Evolutionary conservation across 2,888 invertebrate species (phyloP), one percentile per base, ranked within the genome.

Genomic region (Pristionchus arcanus): DNA sequence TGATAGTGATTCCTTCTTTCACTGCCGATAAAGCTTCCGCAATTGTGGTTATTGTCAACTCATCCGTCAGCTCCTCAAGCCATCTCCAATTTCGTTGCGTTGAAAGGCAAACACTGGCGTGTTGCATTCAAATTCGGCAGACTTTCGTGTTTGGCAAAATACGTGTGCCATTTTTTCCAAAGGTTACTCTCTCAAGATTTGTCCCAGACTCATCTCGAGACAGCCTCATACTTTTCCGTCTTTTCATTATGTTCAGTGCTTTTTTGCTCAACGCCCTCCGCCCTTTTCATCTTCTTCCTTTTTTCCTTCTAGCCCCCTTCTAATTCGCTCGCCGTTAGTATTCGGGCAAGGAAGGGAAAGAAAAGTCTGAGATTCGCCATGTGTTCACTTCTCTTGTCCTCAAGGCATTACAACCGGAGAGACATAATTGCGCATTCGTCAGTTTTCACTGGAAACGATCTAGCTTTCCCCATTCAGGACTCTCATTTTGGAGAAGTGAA

Each of bases 231-330:
- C 83, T 84, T 16, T 21, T 53, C 25, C 59, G 15, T 84, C 53
- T 84, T 84, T 84, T 84, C 84, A 53, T 84, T 59, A 55, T 84
- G 53, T 31, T 59, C 84, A 55, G 53, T 53, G 55, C 84, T 55
- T 84, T 59, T 34, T 83, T 53, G 42, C 83, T 83, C 37, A 19
- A 77, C 42, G 49, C 34, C 53, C 34, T 34, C 13, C 59, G 53
- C 28, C 59, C 59, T 84, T 59, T 84, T 59, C 31, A n/a, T 77
- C 25, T 31, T 25, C 83, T 83, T n/a, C 59, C 11, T 84, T n/a
- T 31, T 53, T 31, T 28, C 84, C 34, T 42, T 77, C 53, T 84
- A 81, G 81, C 42, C 83, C 59, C 53, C 84, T 53, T 84, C 84
- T 84, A 84, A 55, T 84, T 84, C 55, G 37, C 37, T 19, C 74